phyloP scores from a whole-genome alignment of 2,113 vertebrate species.

The Excalfactoria chinensis region DNA sequence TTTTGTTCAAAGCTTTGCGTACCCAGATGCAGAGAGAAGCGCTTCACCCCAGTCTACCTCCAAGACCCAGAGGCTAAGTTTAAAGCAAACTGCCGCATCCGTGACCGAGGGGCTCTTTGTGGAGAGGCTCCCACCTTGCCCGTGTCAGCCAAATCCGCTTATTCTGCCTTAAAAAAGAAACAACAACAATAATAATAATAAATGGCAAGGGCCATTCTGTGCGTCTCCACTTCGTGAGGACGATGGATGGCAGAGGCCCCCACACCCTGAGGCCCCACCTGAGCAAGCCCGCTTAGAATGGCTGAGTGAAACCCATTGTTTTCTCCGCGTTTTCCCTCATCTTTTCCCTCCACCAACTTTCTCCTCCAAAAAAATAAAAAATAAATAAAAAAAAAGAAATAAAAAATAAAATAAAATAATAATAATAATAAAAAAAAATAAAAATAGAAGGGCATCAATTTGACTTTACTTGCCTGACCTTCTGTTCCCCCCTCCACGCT shows the following conservation, averaged over 20 bases:
- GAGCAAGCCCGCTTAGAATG: neutral
- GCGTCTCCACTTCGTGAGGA: no score
- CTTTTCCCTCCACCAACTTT: neutral
- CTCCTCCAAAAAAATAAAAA: neutral
- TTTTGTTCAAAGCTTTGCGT: neutral
- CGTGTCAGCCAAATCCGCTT: neutral
- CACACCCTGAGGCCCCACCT: neutral
- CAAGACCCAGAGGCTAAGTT: neutral
- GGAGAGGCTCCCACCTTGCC: neutral
- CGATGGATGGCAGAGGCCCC: accelerated
- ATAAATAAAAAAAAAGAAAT: neutral
- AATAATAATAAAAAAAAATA: neutral
- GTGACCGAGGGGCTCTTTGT: neutral
- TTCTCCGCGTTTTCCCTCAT: neutral
- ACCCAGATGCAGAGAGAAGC: neutral
- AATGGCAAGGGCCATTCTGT: no score
- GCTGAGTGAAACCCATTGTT: neutral
- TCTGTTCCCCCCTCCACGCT: neutral
- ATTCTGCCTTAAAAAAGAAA: neutral
- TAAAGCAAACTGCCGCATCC: neutral
- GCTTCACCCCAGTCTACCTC: neutral
- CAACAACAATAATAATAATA: no score
- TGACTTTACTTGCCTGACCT: neutral
- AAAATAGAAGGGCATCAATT: constrained; percentile 17
- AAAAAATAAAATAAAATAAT: no score